A percentile compares a stretch with the other conserved stretches of the same genome.
These are phyloP conservation scores for Peromyscus polionotus DNA, from an alignment of 2,113 vertebrate genomes.

Conservation along the genomic window DNA sequence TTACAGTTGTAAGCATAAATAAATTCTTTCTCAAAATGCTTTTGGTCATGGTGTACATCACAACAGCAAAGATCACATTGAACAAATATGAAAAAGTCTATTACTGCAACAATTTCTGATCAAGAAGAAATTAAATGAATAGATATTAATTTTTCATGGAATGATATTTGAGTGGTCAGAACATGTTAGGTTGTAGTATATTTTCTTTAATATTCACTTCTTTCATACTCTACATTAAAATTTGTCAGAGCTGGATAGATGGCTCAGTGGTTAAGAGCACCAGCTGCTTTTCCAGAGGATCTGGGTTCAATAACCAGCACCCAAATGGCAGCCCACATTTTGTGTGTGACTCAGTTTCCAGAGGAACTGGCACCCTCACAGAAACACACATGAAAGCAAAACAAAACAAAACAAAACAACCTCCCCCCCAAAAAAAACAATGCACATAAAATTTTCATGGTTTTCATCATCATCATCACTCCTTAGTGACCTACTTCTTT, in stretches of 20 bases:
- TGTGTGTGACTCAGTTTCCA: neutral
- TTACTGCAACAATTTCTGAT: neutral
- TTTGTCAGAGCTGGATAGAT: neutral
- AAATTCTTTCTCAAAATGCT: neutral
- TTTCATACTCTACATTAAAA: neutral
- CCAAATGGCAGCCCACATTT: neutral
- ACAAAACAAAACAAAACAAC: neutral
- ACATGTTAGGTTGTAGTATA: neutral
- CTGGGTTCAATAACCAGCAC: neutral
- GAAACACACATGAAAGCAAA: neutral
- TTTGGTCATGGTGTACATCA: neutral
- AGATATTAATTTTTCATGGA: neutral
- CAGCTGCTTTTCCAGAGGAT: neutral
- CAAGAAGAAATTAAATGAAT: neutral
- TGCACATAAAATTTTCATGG: neutral
- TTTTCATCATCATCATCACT: neutral
- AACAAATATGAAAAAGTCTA: neutral
- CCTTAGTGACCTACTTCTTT: neutral
- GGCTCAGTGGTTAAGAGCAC: neutral
- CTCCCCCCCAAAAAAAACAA: too few relatives aligned
- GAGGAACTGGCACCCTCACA: neutral
- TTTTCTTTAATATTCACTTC: neutral
- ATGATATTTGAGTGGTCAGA: neutral
- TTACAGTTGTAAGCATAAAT: neutral
- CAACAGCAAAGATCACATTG: neutral